Base-by-base conservation (phyloP, 2,113 vertebrate genomes). In the Crotalus helleri region DNA sequence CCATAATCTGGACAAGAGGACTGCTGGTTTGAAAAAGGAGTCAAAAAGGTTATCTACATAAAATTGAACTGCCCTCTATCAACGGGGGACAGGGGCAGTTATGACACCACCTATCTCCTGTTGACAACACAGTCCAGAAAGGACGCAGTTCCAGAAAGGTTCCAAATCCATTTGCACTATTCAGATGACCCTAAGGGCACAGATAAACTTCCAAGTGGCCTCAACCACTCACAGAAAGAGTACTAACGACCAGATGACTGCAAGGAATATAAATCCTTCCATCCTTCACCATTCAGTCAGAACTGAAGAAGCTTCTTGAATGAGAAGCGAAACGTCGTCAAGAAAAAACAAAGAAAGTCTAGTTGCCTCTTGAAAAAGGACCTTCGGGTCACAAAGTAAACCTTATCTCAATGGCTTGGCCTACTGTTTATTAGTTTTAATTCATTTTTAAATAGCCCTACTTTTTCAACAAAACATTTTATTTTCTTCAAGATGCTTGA, bases 351-450 rank as follows among this genome's bases (percentile, higher is more conserved):
- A 69, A 69, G 29, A 69, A n/a, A 69, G n/a, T 69, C 29, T 12
- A 69, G 64, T n/a, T 69, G 4, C 12, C 64, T n/a, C 64, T 33
- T 69, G 64, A n/a, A 69, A 69, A 69, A 69, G 5, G 4, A 69
- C 29, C 29, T 69, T 69, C n/a, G 64, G 13, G 29, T 90, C 92
- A 86, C 21, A 88, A 92, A 93, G 59, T 53, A 88, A 51, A 93
- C 21, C 85, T 58, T 49, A 58, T 92, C 88, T 91, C 58, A 57
- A 39, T 59, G n/a, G 24, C 44, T 7, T 87, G 49, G 46, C 29
- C 51, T 8, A 10, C 54, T 74, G 88, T 91, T 93, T 39, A 3
- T 26, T 9, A 6, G 3, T 39, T 61, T 87, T 86, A 91, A 58
- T 86, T 23, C 17, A 58, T 91, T 85, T 91, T 58, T 39, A 81